Evolutionary conservation across 2,797 vertebrate genomes (phyloP).

Genomic region (Vespertilio murinus): DNA sequence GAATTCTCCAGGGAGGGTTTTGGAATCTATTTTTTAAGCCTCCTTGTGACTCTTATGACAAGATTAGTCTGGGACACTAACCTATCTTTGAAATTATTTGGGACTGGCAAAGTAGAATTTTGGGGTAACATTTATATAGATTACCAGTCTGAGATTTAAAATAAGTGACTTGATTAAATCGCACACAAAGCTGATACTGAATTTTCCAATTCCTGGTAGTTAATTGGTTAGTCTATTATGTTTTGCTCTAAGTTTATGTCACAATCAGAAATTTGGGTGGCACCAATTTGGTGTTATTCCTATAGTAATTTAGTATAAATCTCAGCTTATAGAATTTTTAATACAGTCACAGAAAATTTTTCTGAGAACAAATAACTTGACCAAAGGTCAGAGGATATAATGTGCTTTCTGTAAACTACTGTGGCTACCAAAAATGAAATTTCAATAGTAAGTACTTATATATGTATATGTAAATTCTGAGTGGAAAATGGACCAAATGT

Average conservation of each 20-base stretch:
- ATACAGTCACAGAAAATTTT: background rate
- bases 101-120: background rate
- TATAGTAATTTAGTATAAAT: background rate
- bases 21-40: background rate
- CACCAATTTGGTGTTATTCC: background rate
- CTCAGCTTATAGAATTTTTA: background rate
- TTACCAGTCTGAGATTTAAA: background rate
- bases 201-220: background rate
- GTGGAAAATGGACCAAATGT: background rate
- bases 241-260: background rate
- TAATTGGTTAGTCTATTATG: background rate
- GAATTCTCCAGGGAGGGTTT: background rate
- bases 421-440: slow-evolving; percentile 6
- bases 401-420: background rate
- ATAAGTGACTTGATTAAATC: background rate
- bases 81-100: background rate
- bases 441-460: background rate
- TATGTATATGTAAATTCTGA: background rate
- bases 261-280: background rate
- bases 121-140: background rate
- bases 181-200: background rate
- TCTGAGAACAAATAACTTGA: background rate
- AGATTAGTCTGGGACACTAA: background rate
- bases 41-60: background rate
- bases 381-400: background rate